Conservation (phyloP, 2,797 vertebrate species). For the Amblyraja radiata region DNA sequence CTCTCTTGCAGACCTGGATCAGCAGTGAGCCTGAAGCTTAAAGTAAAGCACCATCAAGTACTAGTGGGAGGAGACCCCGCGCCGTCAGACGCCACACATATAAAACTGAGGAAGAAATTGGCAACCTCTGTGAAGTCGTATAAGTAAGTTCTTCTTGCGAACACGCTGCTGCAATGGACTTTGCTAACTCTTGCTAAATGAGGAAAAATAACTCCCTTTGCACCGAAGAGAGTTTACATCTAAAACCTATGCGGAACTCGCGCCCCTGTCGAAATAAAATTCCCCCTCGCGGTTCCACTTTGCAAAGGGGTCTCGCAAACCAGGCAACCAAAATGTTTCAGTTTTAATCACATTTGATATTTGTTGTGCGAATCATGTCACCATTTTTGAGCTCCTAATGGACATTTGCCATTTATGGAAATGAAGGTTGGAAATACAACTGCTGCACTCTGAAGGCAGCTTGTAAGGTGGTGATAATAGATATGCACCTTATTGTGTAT, state of each 20-base stretch:
- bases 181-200: neutral
- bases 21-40: conserved; percentile 22
- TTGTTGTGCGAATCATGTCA: neutral
- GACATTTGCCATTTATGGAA: neutral
- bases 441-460: neutral
- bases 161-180: neutral
- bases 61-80: conserved; percentile 17
- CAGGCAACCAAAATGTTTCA: neutral
- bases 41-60: conserved; percentile 31
- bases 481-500: neutral
- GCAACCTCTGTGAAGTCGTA: neutral
- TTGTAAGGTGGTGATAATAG: neutral
- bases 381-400: neutral
- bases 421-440: neutral
- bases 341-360: neutral
- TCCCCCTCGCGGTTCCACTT: neutral
- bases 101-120: neutral
- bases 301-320: neutral
- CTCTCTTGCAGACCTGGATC: conserved; percentile 10
- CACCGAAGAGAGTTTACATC: neutral
- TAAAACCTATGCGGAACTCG: no score
- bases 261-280: neutral
- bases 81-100: conserved; percentile 9
- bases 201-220: neutral
- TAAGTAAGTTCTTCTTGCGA: neutral